Evolutionary conservation across 1,140 invertebrate species (phyloP).

Genomic region (Diplogasteroides magnus): DNA sequence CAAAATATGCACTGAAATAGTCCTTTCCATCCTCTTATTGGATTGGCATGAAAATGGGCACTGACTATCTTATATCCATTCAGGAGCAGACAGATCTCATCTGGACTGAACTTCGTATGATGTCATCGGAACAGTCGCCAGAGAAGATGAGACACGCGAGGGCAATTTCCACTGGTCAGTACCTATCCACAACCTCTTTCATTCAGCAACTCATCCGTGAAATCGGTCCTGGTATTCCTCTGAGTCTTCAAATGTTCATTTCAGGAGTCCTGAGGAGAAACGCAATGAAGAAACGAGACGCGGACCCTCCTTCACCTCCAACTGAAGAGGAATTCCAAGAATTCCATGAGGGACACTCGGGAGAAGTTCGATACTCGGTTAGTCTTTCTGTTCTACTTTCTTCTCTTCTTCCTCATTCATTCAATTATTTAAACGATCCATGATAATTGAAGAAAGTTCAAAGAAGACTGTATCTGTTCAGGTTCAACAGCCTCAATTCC

Average conservation of each 20-base stretch:
- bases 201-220: too few species aligned
- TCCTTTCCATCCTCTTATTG: too few species aligned
- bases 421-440: too few species aligned
- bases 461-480: too few species aligned
- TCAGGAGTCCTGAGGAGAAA: too few species aligned
- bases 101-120: not conserved
- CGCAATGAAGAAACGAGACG: not conserved
- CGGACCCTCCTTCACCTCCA: not conserved
- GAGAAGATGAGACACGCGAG: not conserved
- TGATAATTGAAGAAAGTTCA: too few species aligned
- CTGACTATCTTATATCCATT: too few species aligned
- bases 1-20: too few species aligned
- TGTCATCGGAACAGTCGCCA: not conserved
- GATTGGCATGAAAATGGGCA: too few species aligned
- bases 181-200: not conserved
- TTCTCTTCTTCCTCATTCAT: not conserved
- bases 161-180: not conserved
- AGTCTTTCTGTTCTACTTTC: not conserved
- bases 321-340: not conserved
- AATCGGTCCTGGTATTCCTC: too few species aligned
- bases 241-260: too few species aligned
- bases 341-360: not conserved
- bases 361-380: not conserved
- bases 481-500: too few species aligned
- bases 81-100: not conserved